These are phyloP conservation scores for Polydrusus tereticollis DNA, from an alignment of 2,888 invertebrate genomes.

Conservation along the genomic window DNA sequence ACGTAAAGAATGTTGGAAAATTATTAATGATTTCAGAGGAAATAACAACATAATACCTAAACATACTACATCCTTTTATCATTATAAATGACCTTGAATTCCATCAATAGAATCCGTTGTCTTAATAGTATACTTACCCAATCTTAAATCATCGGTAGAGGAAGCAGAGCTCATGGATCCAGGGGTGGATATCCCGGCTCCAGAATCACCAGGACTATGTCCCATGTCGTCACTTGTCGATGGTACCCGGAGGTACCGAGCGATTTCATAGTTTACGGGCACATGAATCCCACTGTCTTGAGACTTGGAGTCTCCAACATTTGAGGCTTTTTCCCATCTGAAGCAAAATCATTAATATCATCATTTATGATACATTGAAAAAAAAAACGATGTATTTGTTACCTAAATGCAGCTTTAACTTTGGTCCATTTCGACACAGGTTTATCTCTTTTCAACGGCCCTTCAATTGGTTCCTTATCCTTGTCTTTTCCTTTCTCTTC, in stretches of 20 bases:
- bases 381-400: background rate
- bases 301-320: slow-evolving; percentile 65
- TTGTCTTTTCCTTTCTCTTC: slow-evolving; percentile 36
- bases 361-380: background rate
- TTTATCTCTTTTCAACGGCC: slow-evolving; percentile 51
- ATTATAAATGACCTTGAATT: no score
- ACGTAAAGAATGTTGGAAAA: no score
- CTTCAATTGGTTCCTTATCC: slow-evolving; percentile 17
- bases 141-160: slow-evolving; percentile 75
- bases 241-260: slow-evolving; percentile 70
- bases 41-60: no score
- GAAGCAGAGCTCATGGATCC: slow-evolving; percentile 80
- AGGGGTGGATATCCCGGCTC: slow-evolving; percentile 73
- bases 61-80: no score
- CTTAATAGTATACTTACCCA: slow-evolving; percentile 58
- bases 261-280: slow-evolving; percentile 69
- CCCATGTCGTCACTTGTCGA: slow-evolving; percentile 64
- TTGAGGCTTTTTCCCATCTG: slow-evolving; percentile 85
- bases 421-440: slow-evolving; percentile 87
- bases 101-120: no score
- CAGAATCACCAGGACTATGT: slow-evolving; percentile 72
- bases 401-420: slow-evolving; percentile 90
- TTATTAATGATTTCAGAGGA: no score
- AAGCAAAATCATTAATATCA: slow-evolving; percentile 13
- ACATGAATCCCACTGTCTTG: slow-evolving; percentile 67